Base-by-base conservation (phyloP, 1,140 invertebrate species). In the Trigoniulus corallinus region DNA sequence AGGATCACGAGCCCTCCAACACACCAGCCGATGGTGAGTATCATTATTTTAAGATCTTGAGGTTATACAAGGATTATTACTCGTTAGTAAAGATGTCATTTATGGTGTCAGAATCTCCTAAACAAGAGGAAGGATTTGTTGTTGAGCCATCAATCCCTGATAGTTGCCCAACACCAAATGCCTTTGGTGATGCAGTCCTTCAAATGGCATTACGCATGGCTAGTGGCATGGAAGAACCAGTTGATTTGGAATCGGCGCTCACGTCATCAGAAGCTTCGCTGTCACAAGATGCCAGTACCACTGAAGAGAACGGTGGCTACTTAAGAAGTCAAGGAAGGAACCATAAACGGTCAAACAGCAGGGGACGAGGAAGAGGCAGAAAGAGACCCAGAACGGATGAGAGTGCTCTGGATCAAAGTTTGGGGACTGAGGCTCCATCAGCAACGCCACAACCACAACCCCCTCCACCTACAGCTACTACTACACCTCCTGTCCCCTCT, bases 161-260 rank as follows among this genome's bases (percentile, higher is more conserved):
- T 7, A 34, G 7, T 18, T 48, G 25, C 40, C 48, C 25, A 47
- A 54, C 10, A 47, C 15, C 51, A 37, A 54, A 50, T 44, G 59
- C 62, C 1, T 50, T 60, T 57, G 81, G 81, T 4, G 84, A 88
- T 53, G 84, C 89, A 61, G 80, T 88, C 72, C 65, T 89, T 1
- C 83, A 88, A 67, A 87, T 88, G 75, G 84, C 84, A 3, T 62
- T 88, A 1, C 82, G 86, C 66, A 87, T 88, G 81, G 84, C 84
- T 22, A 69, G 67, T 4, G 82, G 86, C 78, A 76, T 85, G 53
- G 78, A 84, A 80, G 48, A 79, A 78, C 23, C 81, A 78, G 53
- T 65, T 50, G 65, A 67, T 55, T 50, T 67, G 3, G 65, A 65
- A 48, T 53, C 53, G 18, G 59, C 61, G 10, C 53, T 65, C 18